Evolutionary conservation across 53 echinoderm and acorn worm genomes (phyloP).

Genomic region (Temnopleurus reevesii): DNA sequence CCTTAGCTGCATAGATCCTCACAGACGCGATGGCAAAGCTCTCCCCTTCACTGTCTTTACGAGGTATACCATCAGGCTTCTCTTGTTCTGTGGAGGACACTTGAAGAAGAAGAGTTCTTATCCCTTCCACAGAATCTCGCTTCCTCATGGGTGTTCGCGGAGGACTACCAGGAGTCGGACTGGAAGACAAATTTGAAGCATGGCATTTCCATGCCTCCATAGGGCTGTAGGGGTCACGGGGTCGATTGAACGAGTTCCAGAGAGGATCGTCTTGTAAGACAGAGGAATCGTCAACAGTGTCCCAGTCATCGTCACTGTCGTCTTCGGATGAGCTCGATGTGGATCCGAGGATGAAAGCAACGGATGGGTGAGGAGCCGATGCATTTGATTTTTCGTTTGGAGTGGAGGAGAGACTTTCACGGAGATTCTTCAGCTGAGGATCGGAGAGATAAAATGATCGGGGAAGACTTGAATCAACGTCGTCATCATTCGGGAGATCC

Average conservation of each 20-base stretch:
- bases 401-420: slow-evolving; percentile 29
- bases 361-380: slow-evolving; percentile 11
- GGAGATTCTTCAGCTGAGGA: slow-evolving; percentile 2
- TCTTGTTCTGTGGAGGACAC: not conserved
- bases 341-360: slow-evolving; percentile 47
- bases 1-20: not conserved
- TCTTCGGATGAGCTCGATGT: not conserved
- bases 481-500: not conserved
- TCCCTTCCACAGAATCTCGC: slow-evolving; percentile 11
- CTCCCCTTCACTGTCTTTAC: not conserved
- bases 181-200: slow-evolving; percentile 25
- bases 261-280: slow-evolving; percentile 16
- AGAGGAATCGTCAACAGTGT: slow-evolving; percentile 20
- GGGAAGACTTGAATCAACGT: not conserved
- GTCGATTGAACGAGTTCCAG: slow-evolving; percentile 39
- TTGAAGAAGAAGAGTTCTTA: not conserved
- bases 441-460: not conserved
- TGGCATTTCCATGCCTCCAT: slow-evolving; percentile 34
- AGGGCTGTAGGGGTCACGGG: slow-evolving; percentile 43
- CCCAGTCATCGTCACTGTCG: slow-evolving; percentile 43
- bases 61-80: too few relatives aligned
- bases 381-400: not conserved
- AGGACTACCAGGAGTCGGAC: not conserved
- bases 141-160: not conserved
- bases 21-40: slow-evolving; percentile 1